Conservation (phyloP, 2,888 invertebrate species). For the Formica aserva region DNA sequence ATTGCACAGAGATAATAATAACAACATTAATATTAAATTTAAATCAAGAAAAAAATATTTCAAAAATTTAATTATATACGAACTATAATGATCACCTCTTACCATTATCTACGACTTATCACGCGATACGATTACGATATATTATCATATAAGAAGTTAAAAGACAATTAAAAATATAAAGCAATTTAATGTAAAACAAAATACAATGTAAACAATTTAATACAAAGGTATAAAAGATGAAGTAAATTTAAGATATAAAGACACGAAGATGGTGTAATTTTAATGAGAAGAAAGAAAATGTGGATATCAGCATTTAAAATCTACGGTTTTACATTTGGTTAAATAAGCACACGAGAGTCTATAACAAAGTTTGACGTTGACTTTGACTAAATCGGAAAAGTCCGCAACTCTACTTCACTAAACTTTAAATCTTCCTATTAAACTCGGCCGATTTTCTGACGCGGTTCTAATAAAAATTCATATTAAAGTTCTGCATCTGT, state of each 20-base stretch:
- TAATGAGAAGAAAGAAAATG: neutral
- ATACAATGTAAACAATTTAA: neutral
- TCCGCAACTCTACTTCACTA: constrained; percentile 28
- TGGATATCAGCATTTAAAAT: neutral
- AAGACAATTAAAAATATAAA: neutral
- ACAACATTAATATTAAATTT: constrained; percentile 3
- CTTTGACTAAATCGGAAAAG: constrained; percentile 50
- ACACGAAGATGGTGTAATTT: neutral
- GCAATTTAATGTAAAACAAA: neutral
- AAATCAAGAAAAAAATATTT: neutral
- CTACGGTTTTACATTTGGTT: constrained; percentile 23
- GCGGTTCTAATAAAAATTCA: constrained; percentile 44
- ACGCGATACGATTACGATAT: neutral
- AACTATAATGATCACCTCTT: neutral
- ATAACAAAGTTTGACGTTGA: constrained; percentile 33
- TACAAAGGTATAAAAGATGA: neutral
- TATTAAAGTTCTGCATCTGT: constrained; percentile 21
- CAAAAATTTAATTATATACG: neutral
- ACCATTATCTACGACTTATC: neutral
- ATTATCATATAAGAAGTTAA: neutral
- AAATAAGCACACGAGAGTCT: constrained; percentile 33
- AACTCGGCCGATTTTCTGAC: constrained; percentile 43
- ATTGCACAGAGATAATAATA: neutral
- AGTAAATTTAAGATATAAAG: neutral
- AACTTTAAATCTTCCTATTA: constrained; percentile 54